Evolutionary conservation across 2,888 invertebrate species (phyloP).

Genomic region (Chrysotoxum bicinctum): DNA sequence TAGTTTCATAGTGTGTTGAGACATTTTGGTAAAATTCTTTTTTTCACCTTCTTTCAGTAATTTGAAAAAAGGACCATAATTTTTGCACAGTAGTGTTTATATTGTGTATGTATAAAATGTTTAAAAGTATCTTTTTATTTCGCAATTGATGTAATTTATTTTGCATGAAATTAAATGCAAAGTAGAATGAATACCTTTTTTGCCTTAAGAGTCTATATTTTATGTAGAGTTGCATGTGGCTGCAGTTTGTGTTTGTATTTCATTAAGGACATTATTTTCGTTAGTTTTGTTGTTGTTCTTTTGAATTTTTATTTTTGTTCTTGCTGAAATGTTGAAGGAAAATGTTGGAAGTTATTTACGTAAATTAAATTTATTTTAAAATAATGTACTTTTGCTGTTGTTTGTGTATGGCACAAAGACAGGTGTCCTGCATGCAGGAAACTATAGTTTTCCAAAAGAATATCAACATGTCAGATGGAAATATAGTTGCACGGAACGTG

Average conservation of each 20-base stretch:
- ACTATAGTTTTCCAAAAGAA: background rate
- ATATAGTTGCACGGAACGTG: background rate
- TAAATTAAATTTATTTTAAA: conserved; percentile 43
- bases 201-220: background rate
- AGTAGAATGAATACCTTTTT: conserved; percentile 13
- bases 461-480: background rate
- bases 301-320: background rate
- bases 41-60: too few species aligned
- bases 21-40: too few species aligned
- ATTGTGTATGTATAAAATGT: background rate
- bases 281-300: background rate
- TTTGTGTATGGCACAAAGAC: background rate
- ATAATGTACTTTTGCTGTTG: conserved; percentile 14
- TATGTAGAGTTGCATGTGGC: background rate
- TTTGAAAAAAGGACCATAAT: background rate
- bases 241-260: conserved; percentile 16
- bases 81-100: background rate
- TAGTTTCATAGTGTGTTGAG: too few species aligned
- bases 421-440: background rate
- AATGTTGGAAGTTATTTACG: conserved; percentile 23
- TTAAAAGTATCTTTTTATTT: conserved; percentile 28
- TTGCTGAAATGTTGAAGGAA: background rate
- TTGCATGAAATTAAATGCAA: conserved; percentile 58
- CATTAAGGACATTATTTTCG: conserved; percentile 31
- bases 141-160: conserved; percentile 55